Evolutionary conservation across 1,140 invertebrate genomes (phyloP), one percentile per base, ranked within the genome.

Genomic region (Drosophila melanogaster): DNA sequence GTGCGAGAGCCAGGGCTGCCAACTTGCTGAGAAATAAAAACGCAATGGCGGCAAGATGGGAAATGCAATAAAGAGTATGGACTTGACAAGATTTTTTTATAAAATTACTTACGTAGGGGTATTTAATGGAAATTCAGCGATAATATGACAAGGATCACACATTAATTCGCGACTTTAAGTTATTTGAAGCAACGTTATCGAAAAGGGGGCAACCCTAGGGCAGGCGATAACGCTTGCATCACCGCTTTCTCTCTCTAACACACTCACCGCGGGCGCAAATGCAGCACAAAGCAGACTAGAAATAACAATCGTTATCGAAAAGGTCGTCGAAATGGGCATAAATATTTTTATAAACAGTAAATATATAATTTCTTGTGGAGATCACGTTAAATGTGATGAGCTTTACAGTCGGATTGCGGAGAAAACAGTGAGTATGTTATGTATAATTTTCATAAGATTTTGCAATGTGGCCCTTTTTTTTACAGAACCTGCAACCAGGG

Each of bases 341-440:
- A 87, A 90, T 77, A 81, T 90, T 78, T 74, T 90, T 7, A 59
- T 87, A 64, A 90, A 83, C 72, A 83, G 62, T 71, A 85, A 85
- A 81, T 61, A 56, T 26, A 53, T 77, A 65, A 59, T 66, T 62
- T 37, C 64, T 44, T 62, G 62, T 35, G 47, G 14, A 6, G 51
- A 49, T 3, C 14, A 14, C 41, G 49, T 58, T 41, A 71, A 46
- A 37, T 62, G 66, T 46, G 44, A 35, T 19, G 19, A 71, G 17
- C 38, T 86, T 37, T 83, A 62, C 24, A 33, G 12, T 3, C 33
- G 30, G 6, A 87, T 86, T 15, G 56, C 69, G 24, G 8, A 69
- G 14, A 30, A 43, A 24, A 81, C 83, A 22, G 83, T 86, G 37
- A 79, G 79, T 66, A 49, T 19, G 7, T 35, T 12, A 7, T 59